Base-by-base conservation (phyloP, 2,113 vertebrate genomes). In the Ceuthmochares aereus region DNA sequence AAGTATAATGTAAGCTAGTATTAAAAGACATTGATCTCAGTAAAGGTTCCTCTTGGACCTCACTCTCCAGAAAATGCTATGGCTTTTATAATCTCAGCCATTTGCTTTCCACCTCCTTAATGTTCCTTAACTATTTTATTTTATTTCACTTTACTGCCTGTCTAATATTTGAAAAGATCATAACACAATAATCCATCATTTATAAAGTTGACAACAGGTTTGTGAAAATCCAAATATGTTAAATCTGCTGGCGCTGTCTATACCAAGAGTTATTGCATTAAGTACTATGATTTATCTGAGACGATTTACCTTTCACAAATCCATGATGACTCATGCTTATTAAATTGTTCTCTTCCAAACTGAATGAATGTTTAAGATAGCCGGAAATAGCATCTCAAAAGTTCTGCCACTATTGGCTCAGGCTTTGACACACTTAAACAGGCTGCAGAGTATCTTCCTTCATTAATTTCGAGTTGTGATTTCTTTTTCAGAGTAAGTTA, bases 341-440 rank as follows among this genome's bases (percentile, higher is more conserved):
- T 87, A 95, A 96, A 95, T 88, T 96, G 70, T 96, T 95, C 87
- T 80, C 59, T 86, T 88, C 63, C 82, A 88, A 91, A 82, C 15
- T 22, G 82, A 80, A 84, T 1, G 23, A 85, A 90, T 95, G 87
- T 92, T 96, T 91, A 95, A 77, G 64, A 58, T 37, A 85, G 63
- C 59, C 59, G 81, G 94, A 96, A 97, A 93, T 91, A 94, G 64
- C 70, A 47, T 36, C 87, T 92, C 54, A 59, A 7, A 93, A 89
- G 6, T 84, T 95, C 60, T 72, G 37, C 87, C 66, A 32, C 51
- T 59, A 19, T 78, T 95, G 59, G 68, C 51, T 89, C 34, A 83
- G 58, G 59, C 63, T 92, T 84, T 95, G 84, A 82, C 88, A 94
- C 59, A 82, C 51, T 93, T 89, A 84, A 78, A 87, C 54, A 63